Conservation (phyloP, 2,797 vertebrate species). For the Enteromius unitaeniatus region DNA sequence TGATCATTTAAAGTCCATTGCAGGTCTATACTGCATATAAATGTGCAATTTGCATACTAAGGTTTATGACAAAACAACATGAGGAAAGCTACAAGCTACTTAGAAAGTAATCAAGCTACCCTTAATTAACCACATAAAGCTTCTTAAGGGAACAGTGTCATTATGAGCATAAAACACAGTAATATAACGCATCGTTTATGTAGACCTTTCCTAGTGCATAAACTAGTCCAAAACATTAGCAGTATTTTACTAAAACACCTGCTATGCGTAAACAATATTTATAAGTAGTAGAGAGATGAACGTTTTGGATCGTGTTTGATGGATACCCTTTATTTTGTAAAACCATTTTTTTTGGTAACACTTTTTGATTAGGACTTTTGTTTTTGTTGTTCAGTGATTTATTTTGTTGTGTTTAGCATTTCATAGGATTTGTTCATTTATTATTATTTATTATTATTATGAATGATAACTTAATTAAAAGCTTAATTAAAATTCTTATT, state of each 20-base stretch:
- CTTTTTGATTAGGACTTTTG: too few species aligned
- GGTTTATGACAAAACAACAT: slow-evolving; percentile 35
- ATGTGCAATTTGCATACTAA: slow-evolving; percentile 59
- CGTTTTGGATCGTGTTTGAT: too few species aligned
- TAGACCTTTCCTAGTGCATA: not conserved
- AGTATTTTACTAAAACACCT: not conserved
- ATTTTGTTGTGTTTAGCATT: too few species aligned
- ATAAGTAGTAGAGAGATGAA: not conserved
- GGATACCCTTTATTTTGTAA: too few species aligned
- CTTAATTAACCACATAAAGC: not conserved
- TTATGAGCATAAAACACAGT: not conserved
- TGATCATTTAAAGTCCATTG: slow-evolving; percentile 31
- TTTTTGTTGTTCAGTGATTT: too few species aligned
- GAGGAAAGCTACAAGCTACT: not conserved
- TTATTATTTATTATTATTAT: too few species aligned
- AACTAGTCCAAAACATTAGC: not conserved
- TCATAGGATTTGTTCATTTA: too few species aligned
- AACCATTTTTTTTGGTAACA: too few species aligned
- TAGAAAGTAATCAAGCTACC: slow-evolving; percentile 4
- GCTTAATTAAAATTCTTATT: too few species aligned
- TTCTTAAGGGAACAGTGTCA: not conserved
- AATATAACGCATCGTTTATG: not conserved
- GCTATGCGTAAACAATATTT: not conserved
- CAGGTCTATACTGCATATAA: slow-evolving; percentile 44
- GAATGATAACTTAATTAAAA: too few species aligned